Conservation (phyloP, 2,113 vertebrate species). For the Charina bottae region DNA sequence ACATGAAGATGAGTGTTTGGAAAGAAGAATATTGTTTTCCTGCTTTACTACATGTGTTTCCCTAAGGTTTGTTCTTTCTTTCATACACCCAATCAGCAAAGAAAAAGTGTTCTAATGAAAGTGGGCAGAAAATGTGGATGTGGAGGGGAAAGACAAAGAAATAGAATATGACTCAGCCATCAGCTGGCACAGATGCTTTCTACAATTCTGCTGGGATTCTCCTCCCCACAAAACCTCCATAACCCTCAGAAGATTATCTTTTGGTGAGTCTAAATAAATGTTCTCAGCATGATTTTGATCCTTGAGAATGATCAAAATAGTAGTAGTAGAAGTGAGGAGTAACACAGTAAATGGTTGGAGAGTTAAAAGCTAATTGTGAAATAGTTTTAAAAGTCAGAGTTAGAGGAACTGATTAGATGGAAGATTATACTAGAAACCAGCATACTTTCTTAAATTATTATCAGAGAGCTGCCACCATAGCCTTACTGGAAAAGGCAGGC, state of each 20-base stretch:
- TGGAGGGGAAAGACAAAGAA: background rate
- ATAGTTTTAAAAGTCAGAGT: background rate
- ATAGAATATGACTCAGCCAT: background rate
- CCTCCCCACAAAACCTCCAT: slow-evolving; percentile 17
- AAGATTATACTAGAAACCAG: background rate
- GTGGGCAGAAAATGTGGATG: background rate
- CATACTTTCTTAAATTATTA: background rate
- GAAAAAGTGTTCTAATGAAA: background rate
- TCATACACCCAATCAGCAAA: slow-evolving; percentile 11
- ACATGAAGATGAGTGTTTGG: too few species aligned
- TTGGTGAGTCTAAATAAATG: slow-evolving; percentile 7
- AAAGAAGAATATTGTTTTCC: background rate
- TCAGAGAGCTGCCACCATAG: background rate
- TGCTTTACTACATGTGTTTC: slow-evolving; percentile 2
- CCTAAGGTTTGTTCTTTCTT: slow-evolving; percentile 16
- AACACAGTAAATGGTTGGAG: background rate
- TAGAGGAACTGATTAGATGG: too few species aligned
- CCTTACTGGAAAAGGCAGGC: background rate
- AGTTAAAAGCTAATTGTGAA: background rate
- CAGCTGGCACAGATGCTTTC: slow-evolving; percentile 18
- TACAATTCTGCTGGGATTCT: background rate
- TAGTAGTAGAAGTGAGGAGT: background rate
- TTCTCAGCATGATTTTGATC: background rate
- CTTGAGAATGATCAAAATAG: background rate
- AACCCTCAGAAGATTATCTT: slow-evolving; percentile 22